Percentiles rank a stretch among this genome's conserved stretches.
Evolutionary conservation across 2,888 invertebrate species (phyloP).

Genomic region (Drosophila algonquin): DNA sequence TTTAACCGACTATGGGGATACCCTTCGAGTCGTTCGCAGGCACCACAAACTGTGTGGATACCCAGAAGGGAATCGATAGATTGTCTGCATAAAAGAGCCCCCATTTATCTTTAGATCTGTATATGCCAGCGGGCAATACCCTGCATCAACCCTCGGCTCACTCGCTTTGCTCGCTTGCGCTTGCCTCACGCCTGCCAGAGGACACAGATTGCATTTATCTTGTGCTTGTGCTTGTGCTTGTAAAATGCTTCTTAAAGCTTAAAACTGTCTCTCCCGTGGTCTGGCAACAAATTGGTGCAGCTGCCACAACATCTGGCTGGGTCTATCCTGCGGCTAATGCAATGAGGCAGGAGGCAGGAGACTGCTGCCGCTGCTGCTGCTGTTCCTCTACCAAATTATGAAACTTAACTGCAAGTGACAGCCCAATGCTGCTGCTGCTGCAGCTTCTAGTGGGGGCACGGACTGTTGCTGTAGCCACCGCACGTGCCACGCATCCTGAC

Average conservation of each 20-base stretch:
- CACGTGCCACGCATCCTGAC: conserved; percentile 63
- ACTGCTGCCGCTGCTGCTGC: conserved; percentile 12
- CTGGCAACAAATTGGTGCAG: conserved; percentile 32
- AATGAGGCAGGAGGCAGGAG: conserved; percentile 36
- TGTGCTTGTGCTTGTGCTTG: background rate
- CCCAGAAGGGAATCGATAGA: too few species aligned
- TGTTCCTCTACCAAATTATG: conserved; percentile 41
- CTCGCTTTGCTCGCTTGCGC: too few species aligned
- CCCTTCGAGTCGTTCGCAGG: too few species aligned
- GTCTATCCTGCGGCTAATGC: conserved; percentile 18
- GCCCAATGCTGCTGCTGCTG: conserved; percentile 25
- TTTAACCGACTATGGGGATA: too few species aligned
- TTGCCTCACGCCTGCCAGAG: background rate
- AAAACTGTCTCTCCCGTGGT: conserved; percentile 8
- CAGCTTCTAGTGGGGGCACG: conserved; percentile 21
- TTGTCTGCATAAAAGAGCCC: too few species aligned
- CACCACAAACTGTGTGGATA: too few species aligned
- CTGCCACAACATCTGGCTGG: conserved; percentile 38
- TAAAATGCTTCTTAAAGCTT: conserved; percentile 7
- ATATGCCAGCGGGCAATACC: too few species aligned
- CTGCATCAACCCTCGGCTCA: too few species aligned
- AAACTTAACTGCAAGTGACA: conserved; percentile 53
- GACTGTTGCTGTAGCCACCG: conserved; percentile 29
- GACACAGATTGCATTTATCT: background rate
- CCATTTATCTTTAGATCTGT: too few species aligned